Percentiles rank a stretch among this genome's conserved stretches.
phyloP scores from a whole-genome alignment of 92 coral and sea anemone genomes.

The Epizoanthus scotinus region DNA sequence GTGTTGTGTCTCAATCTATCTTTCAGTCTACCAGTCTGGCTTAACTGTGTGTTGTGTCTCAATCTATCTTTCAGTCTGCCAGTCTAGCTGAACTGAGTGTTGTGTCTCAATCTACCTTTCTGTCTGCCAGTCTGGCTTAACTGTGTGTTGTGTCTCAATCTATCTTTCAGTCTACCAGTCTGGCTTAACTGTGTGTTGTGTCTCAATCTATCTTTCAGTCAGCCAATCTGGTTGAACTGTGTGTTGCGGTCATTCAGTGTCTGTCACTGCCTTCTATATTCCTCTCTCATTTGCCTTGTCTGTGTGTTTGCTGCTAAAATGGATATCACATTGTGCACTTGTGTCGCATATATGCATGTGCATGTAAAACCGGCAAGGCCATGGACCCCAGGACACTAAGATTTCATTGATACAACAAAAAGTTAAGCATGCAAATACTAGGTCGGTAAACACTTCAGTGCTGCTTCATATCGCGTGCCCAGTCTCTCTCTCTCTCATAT shows the following conservation, averaged over 20 bases:
- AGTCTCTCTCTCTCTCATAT: conserved; percentile 45
- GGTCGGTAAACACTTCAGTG: conserved; percentile 29
- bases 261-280: neutral
- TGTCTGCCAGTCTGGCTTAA: no score
- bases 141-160: neutral
- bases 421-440: conserved; percentile 29
- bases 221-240: neutral
- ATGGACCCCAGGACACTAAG: neutral
- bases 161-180: neutral
- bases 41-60: no score
- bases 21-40: no score
- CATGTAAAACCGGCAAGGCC: conserved; percentile 4
- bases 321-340: neutral
- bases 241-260: neutral
- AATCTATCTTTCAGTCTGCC: no score
- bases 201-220: neutral
- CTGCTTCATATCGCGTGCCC: conserved; percentile 53
- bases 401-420: no score
- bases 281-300: neutral
- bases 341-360: conserved; percentile 18
- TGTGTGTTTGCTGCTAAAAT: neutral
- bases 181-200: neutral
- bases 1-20: no score
- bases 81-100: no score
- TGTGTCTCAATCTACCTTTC: no score